These are phyloP conservation scores for Cathartes aura DNA, from an alignment of 2,113 vertebrate genomes.

Conservation along the genomic window DNA sequence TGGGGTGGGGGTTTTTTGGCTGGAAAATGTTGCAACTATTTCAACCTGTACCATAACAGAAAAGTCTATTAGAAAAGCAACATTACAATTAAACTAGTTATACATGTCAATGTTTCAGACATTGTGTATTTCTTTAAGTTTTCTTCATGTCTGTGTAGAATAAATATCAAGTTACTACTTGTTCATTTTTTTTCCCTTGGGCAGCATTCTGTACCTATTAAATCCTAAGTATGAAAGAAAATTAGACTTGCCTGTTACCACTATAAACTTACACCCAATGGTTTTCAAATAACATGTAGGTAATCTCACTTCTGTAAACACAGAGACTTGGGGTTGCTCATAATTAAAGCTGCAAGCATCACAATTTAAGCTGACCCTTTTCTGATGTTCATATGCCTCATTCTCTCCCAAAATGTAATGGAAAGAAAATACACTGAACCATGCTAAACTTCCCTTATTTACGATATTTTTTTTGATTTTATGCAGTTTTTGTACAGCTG, in stretches of 20 bases:
- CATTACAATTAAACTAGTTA: conserved; percentile 52
- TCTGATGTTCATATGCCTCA: conserved; percentile 20
- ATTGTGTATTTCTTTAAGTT: conserved; percentile 47
- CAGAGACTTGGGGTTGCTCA: conserved; percentile 45
- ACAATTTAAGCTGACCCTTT: conserved; percentile 38
- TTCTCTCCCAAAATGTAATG: conserved; percentile 7
- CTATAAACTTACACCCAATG: conserved; percentile 73
- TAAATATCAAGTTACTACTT: conserved; percentile 62
- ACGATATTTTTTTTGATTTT: background rate
- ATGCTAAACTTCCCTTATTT: conserved; percentile 9
- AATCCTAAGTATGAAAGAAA: conserved; percentile 74
- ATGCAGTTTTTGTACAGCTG: background rate
- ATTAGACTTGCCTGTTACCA: conserved; percentile 77
- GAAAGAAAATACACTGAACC: conserved; percentile 24
- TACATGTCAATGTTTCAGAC: conserved; percentile 49
- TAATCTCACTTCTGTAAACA: conserved; percentile 74
- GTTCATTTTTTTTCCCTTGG: conserved; percentile 31
- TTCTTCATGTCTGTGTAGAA: conserved; percentile 42
- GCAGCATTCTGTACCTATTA: conserved; percentile 47
- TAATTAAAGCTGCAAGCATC: conserved; percentile 69
- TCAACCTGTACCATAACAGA: background rate
- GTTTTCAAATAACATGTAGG: conserved; percentile 69
- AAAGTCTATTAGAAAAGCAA: conserved; percentile 20
- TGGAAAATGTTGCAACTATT: background rate
- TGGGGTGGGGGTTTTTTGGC: background rate